Evolutionary conservation across 92 coral and sea anemone genomes (phyloP).

Genomic region (Zoanthus gigantus): DNA sequence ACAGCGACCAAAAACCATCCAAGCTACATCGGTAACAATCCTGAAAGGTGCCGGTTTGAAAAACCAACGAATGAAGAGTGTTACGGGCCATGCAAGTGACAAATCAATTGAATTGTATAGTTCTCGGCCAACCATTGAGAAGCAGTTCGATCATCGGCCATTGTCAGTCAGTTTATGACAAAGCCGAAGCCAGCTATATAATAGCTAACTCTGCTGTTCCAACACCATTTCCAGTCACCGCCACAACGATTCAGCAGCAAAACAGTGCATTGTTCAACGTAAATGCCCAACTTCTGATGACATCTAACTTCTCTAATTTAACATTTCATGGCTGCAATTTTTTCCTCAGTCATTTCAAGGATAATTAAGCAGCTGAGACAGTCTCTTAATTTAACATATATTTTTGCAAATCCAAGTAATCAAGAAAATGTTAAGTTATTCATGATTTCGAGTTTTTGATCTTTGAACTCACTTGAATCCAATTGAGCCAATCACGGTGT

Average conservation of each 20-base stretch:
- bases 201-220: too few species aligned
- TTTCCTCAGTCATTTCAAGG: background rate
- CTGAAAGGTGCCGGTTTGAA: slow-evolving; percentile 54
- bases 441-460: too few species aligned
- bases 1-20: slow-evolving; percentile 63
- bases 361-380: background rate
- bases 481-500: too few species aligned
- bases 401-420: too few species aligned
- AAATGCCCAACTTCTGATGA: background rate
- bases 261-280: background rate
- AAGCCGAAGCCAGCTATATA: too few species aligned
- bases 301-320: background rate
- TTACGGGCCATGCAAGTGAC: slow-evolving; percentile 63
- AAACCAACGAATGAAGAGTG: slow-evolving; percentile 51
- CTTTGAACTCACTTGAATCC: too few species aligned
- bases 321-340: background rate
- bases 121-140: slow-evolving; percentile 42
- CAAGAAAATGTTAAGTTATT: too few species aligned
- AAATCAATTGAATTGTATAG: slow-evolving; percentile 30
- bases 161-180: slow-evolving; percentile 40
- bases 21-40: slow-evolving; percentile 63
- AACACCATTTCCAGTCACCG: too few species aligned
- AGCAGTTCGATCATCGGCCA: slow-evolving; percentile 52
- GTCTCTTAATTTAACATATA: background rate
- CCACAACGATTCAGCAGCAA: too few species aligned